Base-by-base conservation (phyloP, 2,113 vertebrate genomes). In the Laterallus jamaicensis region DNA sequence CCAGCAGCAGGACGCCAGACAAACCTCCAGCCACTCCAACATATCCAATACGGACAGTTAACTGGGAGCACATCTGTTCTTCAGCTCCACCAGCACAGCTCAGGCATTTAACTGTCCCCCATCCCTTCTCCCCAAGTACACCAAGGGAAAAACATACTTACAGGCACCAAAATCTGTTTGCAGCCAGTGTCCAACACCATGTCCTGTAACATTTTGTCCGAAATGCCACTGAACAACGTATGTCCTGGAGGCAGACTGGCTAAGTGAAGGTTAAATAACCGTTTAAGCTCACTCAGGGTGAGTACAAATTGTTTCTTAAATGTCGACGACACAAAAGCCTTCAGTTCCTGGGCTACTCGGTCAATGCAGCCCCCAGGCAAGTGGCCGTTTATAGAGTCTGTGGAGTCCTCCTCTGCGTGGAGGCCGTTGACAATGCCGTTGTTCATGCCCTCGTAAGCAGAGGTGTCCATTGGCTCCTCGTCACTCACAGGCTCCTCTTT, bases 121-220 rank as follows among this genome's bases (percentile, higher is more conserved):
- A 4, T 4, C 5, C 12, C 71, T 28, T 32, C 17, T 32, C 54
- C 69, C 60, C 50, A 11, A 82, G 44, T 2, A n/a, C 63, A 74
- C 14, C 10, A 19, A 60, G 17, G 10, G n/a, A 9, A 7, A 42
- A 49, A 32, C 28, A 59, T 97, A 99, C 99, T 99, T 97, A 99
- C 99, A 99, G 99, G 99, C 98, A 99, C 99, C 98, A 98, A 97
- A 85, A 99, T 99, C 97, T 99, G 99, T 94, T 98, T 99, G 98
- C 99, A 99, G 78, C 98, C 98, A 97, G 98, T 97, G 67, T 98
- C 98, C 97, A 99, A 96, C 80, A 99, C 98, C 91, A 98, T 98
- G 93, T 99, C 99, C 97, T 99, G 99, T 13, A 99, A 98, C 98
- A 99, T 98, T 97, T 98, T 99, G 97, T 99, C 99, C 0, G 99